Evolutionary conservation across 2,888 invertebrate species (phyloP), one percentile per base, ranked within the genome.

Genomic region (Hedya salicella): DNA sequence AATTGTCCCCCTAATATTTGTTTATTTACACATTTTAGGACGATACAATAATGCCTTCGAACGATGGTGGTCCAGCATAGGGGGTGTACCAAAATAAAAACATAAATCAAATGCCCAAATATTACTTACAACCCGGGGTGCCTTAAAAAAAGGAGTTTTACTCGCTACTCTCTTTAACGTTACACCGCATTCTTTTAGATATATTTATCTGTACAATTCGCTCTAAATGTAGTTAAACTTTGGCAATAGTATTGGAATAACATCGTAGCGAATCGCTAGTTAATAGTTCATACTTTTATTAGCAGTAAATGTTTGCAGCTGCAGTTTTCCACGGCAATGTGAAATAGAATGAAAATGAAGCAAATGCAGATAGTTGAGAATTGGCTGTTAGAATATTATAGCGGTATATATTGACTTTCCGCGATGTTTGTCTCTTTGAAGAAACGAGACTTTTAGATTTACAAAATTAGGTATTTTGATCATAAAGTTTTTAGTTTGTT

Each of bases 221-320:
- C 48, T 48, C 60, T 49, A 66, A 66, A 54, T 54, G 60, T 30
- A 61, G 52, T 46, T 52, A 59, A 65, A 65, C 65, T 65, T 65
- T 25, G 46, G 60, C 53, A 61, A 66, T 61, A 36, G 40, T 42
- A 66, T 66, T 21, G 66, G 54, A 66, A 66, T 66, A 61, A 54
- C 66, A 66, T 66, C 60, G 61, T 54, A 61, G 14, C 48, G 48
- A 42, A 48, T 64, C 30, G 57, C 54, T 42, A 66, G 53, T 66
- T 61, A 66, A 66, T 66, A 65, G 59, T 65, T 65, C 65, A 65
- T 53, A 65, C 49, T 65, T 65, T 65, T 65, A 65, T 40, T 60
- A 60, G 46, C 53, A 46, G 65, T 60, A 52, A 65, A 46, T 9
- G 65, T 65, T 60, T 59, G 19, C 59, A 53, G 59, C 25, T 57